A percentile compares a stretch with the other conserved stretches of the same genome.
Conservation (phyloP, 2,888 invertebrate genomes). For the Andrena hattorfiana region DNA sequence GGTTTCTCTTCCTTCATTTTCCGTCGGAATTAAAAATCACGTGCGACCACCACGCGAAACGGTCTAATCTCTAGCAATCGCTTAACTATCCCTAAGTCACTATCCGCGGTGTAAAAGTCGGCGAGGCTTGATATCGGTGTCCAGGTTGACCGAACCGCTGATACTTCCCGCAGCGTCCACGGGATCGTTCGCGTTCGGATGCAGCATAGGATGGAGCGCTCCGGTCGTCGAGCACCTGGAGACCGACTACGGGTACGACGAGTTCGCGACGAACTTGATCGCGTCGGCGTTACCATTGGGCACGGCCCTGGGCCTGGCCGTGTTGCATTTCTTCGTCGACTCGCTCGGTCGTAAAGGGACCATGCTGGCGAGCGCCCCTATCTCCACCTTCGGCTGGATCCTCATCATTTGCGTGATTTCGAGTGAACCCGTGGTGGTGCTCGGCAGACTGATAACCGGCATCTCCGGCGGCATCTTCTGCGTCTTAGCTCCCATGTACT, state of each 20-base stretch:
- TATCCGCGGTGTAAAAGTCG: too few relatives aligned
- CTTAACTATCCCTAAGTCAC: not conserved
- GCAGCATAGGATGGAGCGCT: slow-evolving; percentile 85
- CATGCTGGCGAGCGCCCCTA: slow-evolving; percentile 87
- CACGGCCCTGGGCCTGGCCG: slow-evolving; percentile 84
- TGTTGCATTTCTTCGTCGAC: slow-evolving; percentile 87
- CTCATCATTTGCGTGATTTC: slow-evolving; percentile 88
- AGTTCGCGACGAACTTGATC: slow-evolving; percentile 86
- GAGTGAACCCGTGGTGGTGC: slow-evolving; percentile 86
- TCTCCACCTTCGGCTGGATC: slow-evolving; percentile 90
- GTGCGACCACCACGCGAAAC: not conserved
- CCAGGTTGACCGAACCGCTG: not conserved
- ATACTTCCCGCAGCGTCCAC: slow-evolving; percentile 60
- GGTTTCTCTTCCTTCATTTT: slow-evolving; percentile 54
- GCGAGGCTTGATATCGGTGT: not conserved
- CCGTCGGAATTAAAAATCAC: not conserved
- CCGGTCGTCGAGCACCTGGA: slow-evolving; percentile 82
- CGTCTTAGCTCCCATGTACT: slow-evolving; percentile 92
- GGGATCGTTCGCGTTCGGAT: slow-evolving; percentile 83
- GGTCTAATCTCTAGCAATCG: not conserved
- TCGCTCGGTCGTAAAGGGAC: slow-evolving; percentile 90
- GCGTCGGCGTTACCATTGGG: slow-evolving; percentile 86
- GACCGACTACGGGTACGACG: slow-evolving; percentile 85
- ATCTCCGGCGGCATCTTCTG: slow-evolving; percentile 92
- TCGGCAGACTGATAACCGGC: slow-evolving; percentile 89